Evolutionary conservation across 2,888 invertebrate genomes (phyloP), one percentile per base, ranked within the genome.

Genomic region (Apamea anceps): DNA sequence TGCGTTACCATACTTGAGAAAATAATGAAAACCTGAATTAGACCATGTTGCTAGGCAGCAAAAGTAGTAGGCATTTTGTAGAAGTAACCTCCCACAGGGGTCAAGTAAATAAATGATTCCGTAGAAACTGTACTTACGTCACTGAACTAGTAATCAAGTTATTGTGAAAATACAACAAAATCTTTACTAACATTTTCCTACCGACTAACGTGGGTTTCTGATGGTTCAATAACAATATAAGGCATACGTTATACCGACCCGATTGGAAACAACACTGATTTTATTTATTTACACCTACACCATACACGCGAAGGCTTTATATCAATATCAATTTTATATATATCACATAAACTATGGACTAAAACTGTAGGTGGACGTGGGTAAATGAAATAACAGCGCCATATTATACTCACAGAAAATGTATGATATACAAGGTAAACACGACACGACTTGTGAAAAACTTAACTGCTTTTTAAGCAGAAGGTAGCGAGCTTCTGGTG

Each of bases 321-420:
- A 54, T 62, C 85, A 84, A 79, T 80, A 81, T 62, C 45, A 81
- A 72, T 85, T 75, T 85, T 71, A 81, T 62, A 85, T 74, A 74
- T 65, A 72, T 67, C 66, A 70, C n/a, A 63, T 84, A 68, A 68
- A 63, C 21, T 51, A 72, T 48, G 45, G n/a, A 79, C 32, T 63
- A n/a, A 37, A 65, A 32, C 25, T 42, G 28, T 37, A n/a, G 72
- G 54, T 60, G 72, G 57, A 85, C 48, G 60, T 10, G 63, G 45
- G 71, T n/a, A 54, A 81, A 85, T 85, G 65, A 54, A 82, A 85
- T 85, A 65, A 74, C 54, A 62, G 60, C 25, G 73, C 45, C 5
- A 57, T 75, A 57, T 63, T 66, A 71, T 66, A 72, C 12, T 51
- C 48, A 57, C 57, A 45, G 25, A 1, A 72, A 32, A 67, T 57